Evolutionary conservation across 2,113 vertebrate species (phyloP), one percentile per base, ranked within the genome.

Genomic region (Actenoides lindsayi): DNA sequence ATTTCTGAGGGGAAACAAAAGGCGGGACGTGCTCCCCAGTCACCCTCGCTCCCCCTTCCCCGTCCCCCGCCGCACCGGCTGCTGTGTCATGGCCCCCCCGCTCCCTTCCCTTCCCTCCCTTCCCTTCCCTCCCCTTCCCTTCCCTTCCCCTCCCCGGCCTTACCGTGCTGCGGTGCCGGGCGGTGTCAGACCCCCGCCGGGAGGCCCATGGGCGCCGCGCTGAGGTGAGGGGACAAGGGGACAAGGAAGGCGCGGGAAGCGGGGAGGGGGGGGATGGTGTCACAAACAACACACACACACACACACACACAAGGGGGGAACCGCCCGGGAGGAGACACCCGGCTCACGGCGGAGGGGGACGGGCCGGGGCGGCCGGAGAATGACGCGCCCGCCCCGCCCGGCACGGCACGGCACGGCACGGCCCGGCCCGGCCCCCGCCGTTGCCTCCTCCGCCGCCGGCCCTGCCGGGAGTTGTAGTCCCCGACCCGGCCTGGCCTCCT

Each of bases 401-500:
- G 53, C 20, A 37, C 42, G 17, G 42, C 42, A 44, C 42, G 42
- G 42, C 42, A 44, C 42, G 42, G 42, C 42, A 44, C 42, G 42
- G 44, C 44, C 44, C 44, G 46, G 46, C 46, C 46, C 41, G 19
- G 46, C 42, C 69, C 44, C 39, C 46, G 24, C 81, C 59, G 37
- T 16, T 14, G 54, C 44, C 65, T 16, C 68, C 68, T 21, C 85
- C 75, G 87, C 90, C 63, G 91, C 95, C 25, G 31, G 23, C 54
- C 10, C 37, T 59, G 79, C 39, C 83, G 95, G 95, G 95, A 95
- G 82, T 48, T 92, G 95, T 94, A 96, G 95, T 95, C 60, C 71
- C 51, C 62, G 11, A n/a, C 11, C 25, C 56, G 70, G 68, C 75
- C 90, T 77, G 63, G 24, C 35, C 10, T 16, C 39, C 16, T 19